Conservation (phyloP, 1,140 invertebrate species). For the Eriosoma lanigerum region DNA sequence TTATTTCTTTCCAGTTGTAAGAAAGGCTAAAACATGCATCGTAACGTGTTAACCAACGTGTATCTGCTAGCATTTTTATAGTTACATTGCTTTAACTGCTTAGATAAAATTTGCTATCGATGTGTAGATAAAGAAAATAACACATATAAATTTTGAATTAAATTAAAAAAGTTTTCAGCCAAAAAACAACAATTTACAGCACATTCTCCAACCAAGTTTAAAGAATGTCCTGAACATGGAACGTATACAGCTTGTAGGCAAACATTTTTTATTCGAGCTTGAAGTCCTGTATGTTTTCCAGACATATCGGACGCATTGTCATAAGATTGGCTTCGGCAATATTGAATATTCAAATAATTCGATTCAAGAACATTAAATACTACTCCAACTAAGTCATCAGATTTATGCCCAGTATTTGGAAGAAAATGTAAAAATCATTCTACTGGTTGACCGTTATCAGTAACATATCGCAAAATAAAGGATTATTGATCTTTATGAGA, state of each 20-base stretch:
- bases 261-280: constrained; percentile 56
- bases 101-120: constrained; percentile 38
- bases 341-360: constrained; percentile 36
- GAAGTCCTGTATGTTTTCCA: constrained; percentile 55
- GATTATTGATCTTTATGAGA: not conserved
- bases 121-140: constrained; percentile 2
- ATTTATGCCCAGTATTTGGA: constrained; percentile 13
- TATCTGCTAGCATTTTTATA: constrained; percentile 31
- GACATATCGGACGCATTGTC: constrained; percentile 56
- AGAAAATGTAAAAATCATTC: constrained; percentile 40
- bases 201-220: constrained; percentile 57
- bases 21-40: constrained; percentile 50
- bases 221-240: constrained; percentile 57
- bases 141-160: constrained; percentile 29
- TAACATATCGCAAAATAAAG: constrained; percentile 3
- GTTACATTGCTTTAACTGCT: constrained; percentile 8
- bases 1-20: constrained; percentile 40
- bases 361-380: not conserved
- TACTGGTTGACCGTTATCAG: not conserved
- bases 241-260: constrained; percentile 55
- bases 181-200: constrained; percentile 52
- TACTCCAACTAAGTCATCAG: not conserved
- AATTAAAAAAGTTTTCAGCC: constrained; percentile 20
- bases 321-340: constrained; percentile 55
- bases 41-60: constrained; percentile 32